phyloP scores from a whole-genome alignment of 1,140 invertebrate genomes.

The Parasteatoda tepidariorum region DNA sequence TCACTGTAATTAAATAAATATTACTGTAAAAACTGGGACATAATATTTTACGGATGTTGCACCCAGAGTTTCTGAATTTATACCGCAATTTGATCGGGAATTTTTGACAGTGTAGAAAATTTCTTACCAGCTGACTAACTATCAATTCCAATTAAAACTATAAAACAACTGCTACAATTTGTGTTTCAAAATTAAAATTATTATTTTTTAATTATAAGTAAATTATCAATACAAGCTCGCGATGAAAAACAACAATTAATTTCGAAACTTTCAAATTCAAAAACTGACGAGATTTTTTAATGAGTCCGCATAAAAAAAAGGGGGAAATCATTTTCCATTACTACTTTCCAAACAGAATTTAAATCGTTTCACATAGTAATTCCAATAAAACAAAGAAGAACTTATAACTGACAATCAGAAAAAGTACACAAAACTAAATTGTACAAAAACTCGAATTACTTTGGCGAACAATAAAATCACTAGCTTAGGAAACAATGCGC shows the following conservation, averaged over 20 bases:
- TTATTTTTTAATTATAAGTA: too few species aligned
- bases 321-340: slow-evolving; percentile 1
- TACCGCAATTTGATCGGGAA: too few species aligned
- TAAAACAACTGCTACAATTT: too few species aligned
- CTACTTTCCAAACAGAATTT: slow-evolving; percentile 28
- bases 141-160: too few species aligned
- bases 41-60: too few species aligned
- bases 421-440: slow-evolving; percentile 29
- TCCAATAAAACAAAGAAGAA: not conserved
- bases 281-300: not conserved
- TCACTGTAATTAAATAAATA: too few species aligned
- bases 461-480: slow-evolving; percentile 51
- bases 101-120: too few species aligned
- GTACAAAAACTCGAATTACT: slow-evolving; percentile 37
- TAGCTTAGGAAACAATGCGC: slow-evolving; percentile 47
- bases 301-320: not conserved
- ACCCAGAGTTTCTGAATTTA: too few species aligned
- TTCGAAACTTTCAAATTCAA: too few species aligned
- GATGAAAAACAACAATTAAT: not conserved
- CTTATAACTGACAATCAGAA: not conserved
- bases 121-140: too few species aligned
- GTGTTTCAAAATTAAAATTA: too few species aligned
- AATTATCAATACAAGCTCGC: not conserved
- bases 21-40: too few species aligned
- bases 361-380: slow-evolving; percentile 27